Evolutionary conservation across 2,888 invertebrate species (phyloP).

Genomic region (Ichneumon xanthorius): DNA sequence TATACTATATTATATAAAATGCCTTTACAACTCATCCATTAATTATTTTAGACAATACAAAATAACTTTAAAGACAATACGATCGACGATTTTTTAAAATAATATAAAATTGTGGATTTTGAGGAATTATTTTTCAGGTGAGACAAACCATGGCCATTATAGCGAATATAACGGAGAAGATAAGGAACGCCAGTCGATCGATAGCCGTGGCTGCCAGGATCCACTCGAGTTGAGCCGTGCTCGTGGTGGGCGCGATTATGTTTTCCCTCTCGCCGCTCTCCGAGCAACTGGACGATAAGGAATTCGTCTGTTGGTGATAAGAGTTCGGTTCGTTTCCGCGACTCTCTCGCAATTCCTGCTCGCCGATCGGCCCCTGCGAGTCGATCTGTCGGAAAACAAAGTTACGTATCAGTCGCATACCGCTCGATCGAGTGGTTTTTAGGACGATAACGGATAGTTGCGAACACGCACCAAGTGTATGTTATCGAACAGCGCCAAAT

Average conservation of each 20-base stretch:
- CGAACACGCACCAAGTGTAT: constrained; percentile 83
- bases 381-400: constrained; percentile 72
- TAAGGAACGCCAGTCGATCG: constrained; percentile 87
- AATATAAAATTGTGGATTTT: background rate
- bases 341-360: constrained; percentile 79
- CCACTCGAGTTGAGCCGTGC: constrained; percentile 87
- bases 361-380: constrained; percentile 74
- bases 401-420: background rate
- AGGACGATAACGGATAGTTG: background rate
- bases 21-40: constrained; percentile 24
- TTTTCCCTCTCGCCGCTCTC: constrained; percentile 77
- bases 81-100: constrained; percentile 4
- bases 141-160: constrained; percentile 86
- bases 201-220: constrained; percentile 88
- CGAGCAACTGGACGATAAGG: constrained; percentile 71
- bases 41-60: constrained; percentile 17
- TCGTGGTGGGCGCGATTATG: constrained; percentile 74
- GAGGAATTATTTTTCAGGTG: constrained; percentile 74
- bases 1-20: constrained; percentile 4
- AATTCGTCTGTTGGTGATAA: constrained; percentile 65
- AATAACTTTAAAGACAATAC: background rate
- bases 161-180: constrained; percentile 86
- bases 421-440: background rate
- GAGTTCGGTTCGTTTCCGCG: constrained; percentile 65
- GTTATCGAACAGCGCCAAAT: constrained; percentile 84